phyloP scores from a whole-genome alignment of 2,888 invertebrate genomes.

The Tholera decimalis region DNA sequence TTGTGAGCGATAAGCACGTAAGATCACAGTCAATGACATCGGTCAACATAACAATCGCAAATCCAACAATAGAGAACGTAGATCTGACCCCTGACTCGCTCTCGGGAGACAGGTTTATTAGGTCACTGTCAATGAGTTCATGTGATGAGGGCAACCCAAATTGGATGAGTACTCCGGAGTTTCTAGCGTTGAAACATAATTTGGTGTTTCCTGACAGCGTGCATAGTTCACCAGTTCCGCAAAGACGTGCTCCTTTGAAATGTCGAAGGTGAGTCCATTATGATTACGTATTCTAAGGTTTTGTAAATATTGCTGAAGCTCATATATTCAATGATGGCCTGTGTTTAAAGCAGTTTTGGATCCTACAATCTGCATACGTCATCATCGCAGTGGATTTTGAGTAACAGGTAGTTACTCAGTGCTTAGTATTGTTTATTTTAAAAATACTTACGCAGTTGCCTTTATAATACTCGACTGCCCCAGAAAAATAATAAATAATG shows the following conservation, averaged over 20 bases:
- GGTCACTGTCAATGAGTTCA: conserved; percentile 93
- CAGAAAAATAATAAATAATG: no score
- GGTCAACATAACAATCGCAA: conserved; percentile 93
- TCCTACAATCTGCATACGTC: no score
- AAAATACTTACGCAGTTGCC: no score
- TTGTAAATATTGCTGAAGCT: background rate
- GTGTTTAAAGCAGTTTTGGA: background rate
- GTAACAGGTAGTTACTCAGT: background rate
- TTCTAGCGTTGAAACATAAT: conserved; percentile 95
- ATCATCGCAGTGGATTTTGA: conserved; percentile 2
- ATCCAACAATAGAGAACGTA: conserved; percentile 94
- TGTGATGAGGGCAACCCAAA: conserved; percentile 94
- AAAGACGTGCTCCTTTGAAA: conserved; percentile 92
- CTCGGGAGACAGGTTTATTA: conserved; percentile 90
- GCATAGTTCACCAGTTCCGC: conserved; percentile 94
- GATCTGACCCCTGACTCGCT: conserved; percentile 93
- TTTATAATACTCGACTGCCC: no score
- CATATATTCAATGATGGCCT: background rate
- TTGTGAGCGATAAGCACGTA: conserved; percentile 85
- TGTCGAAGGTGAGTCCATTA: conserved; percentile 89
- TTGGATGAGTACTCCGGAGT: conserved; percentile 96
- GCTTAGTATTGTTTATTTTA: background rate
- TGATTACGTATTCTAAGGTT: background rate
- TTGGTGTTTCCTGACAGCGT: conserved; percentile 95
- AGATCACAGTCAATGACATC: conserved; percentile 92